Evolutionary conservation across 2,888 invertebrate genomes (phyloP), one percentile per base, ranked within the genome.

Genomic region (Brachypterus glaber): DNA sequence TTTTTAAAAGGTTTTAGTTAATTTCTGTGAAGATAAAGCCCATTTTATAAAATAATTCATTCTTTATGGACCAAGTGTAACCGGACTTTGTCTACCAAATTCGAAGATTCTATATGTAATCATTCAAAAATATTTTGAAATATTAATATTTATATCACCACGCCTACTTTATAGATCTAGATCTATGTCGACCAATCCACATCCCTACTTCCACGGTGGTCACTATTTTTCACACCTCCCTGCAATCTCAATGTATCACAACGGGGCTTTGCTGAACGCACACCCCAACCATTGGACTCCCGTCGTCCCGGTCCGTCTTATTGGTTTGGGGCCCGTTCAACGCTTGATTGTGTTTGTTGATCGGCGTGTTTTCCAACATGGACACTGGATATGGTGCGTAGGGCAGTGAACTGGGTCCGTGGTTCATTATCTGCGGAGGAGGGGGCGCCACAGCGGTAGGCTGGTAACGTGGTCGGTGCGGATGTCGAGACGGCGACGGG

Each of bases 201-300:
- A n/a, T n/a, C n/a, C n/a, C n/a, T n/a, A n/a, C n/a, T n/a, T n/a
- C n/a, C n/a, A n/a, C n/a, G n/a, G n/a, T n/a, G n/a, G n/a, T n/a
- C n/a, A n/a, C n/a, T n/a, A n/a, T n/a, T n/a, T n/a, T n/a, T n/a
- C n/a, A n/a, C n/a, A n/a, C n/a, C 13, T 26, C 41, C 35, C 39
- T n/a, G n/a, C n/a, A n/a, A n/a, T n/a, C n/a, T 71, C 69, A 81
- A 69, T 91, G 91, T 66, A 90, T 91, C 66, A 86, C 89, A 60
- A 91, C 90, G 57, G 91, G 89, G 72, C 86, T 87, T 72, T 90
- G 89, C 69, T 87, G 86, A 62, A 88, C 82, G 70, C 89, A 88
- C 54, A 88, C 88, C 48, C 82, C 86, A 58, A 89, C 82, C 85
- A 90, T 84, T 51, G 85, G 83, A 57, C 82, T 82, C 59, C 82